Evolutionary conservation across 2,113 vertebrate genomes (phyloP), one percentile per base, ranked within the genome.

Genomic region (Microtus richardsoni): DNA sequence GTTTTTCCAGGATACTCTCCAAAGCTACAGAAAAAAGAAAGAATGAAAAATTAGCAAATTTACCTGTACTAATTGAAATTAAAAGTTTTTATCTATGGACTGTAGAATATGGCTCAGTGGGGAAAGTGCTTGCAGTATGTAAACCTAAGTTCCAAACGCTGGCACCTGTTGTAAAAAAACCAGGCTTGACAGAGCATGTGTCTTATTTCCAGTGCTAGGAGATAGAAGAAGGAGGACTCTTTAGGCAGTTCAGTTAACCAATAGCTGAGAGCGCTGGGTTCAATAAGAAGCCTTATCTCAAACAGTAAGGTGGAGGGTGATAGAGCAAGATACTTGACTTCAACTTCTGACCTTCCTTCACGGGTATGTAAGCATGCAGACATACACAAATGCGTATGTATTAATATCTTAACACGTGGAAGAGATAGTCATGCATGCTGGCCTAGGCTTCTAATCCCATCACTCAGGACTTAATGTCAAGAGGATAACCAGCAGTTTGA

Each of bases 41-140:
- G 54, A 21, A 58, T 5, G 16, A 58, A 58, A 58, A 58, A 58
- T 58, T 58, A 58, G 17, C 39, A 91, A 88, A 66, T 87, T 88
- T 2, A 28, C 64, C 7, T 92, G 30, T 84, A 54, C 24, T 30
- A 36, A 24, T 62, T 95, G 66, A 30, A 74, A 86, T 89, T 77
- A 96, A 88, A 91, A 39, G 62, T 79, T 96, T 8, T 77, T 58
- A 24, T 83, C 10, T 86, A 58, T 58, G 39, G 74, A 26, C 80
- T 64, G n/a, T 62, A 62, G 60, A 62, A 9, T 62, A 28, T 41
- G 58, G 58, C 80, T 64, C 13, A 84, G 80, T 58, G 17, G 54
- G 54, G 5, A 58, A 58, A 58, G 17, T 58, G 54, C 54, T 58
- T 58, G 54, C 17, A 79, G 12, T 33, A 22, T 21, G 30, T 52